These are phyloP conservation scores for Scyliorhinus canicula DNA, from an alignment of 2,797 vertebrate species.

Conservation along the genomic window DNA sequence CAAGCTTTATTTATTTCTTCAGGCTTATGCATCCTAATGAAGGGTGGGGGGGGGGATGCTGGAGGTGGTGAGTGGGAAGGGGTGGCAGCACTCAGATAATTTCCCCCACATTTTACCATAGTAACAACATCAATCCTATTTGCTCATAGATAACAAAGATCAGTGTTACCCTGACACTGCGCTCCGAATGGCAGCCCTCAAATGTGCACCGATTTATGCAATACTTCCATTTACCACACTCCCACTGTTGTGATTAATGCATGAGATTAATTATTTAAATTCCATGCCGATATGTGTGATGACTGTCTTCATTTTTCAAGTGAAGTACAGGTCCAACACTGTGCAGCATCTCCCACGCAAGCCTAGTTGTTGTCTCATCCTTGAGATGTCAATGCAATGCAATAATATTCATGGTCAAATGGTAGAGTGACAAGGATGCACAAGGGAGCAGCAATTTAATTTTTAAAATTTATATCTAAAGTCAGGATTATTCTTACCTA, in stretches of 20 bases:
- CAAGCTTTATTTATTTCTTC: neutral
- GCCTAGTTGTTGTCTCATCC: neutral
- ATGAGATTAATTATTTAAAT: slow-evolving; percentile 23
- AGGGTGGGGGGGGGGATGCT: no score
- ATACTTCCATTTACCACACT: neutral
- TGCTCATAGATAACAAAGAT: neutral
- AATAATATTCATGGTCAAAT: neutral
- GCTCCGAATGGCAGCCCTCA: neutral
- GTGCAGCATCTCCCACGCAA: neutral
- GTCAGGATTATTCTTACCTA: neutral
- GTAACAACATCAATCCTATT: neutral
- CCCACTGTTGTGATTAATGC: neutral
- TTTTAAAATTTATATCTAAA: neutral
- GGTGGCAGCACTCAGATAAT: neutral
- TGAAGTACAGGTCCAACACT: neutral
- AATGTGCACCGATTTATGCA: neutral
- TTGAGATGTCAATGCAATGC: neutral
- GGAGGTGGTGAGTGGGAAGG: no score
- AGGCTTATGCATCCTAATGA: neutral
- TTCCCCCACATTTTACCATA: neutral
- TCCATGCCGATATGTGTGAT: neutral
- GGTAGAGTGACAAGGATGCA: neutral
- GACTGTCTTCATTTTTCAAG: neutral
- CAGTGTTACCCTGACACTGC: neutral
- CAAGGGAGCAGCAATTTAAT: neutral